Conservation (phyloP, 92 coral and sea anemone genomes). For the Palythoa grandis region DNA sequence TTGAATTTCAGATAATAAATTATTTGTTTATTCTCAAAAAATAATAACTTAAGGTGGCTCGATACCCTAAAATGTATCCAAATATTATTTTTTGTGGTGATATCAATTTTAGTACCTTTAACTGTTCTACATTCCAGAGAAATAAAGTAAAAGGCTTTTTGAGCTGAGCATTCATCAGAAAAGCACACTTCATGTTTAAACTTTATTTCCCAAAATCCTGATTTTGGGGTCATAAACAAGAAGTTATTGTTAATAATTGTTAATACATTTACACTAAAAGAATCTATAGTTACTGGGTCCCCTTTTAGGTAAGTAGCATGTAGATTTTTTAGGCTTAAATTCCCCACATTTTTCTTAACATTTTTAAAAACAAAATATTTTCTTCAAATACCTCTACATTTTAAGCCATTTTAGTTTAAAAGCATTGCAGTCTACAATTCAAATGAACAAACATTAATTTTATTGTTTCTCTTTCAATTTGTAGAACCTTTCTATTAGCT, state of each 20-base stretch:
- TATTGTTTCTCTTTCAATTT: slow-evolving; percentile 50
- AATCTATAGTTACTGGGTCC: slow-evolving; percentile 31
- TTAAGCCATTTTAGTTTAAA: slow-evolving; percentile 47
- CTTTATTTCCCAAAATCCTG: not conserved
- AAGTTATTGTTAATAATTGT: slow-evolving; percentile 28
- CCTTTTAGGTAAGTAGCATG: slow-evolving; percentile 34
- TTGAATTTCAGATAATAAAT: slow-evolving; percentile 17
- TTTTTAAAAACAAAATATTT: slow-evolving; percentile 35
- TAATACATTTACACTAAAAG: slow-evolving; percentile 12
- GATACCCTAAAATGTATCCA: too few species aligned
- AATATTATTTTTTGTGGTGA: too few species aligned
- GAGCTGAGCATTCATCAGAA: too few species aligned
- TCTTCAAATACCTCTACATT: slow-evolving; percentile 49
- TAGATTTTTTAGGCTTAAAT: slow-evolving; percentile 30
- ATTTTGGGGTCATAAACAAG: slow-evolving; percentile 14
- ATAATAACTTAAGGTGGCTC: not conserved
- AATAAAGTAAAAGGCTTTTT: too few species aligned
- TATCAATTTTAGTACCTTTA: too few species aligned
- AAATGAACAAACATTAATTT: slow-evolving; percentile 43
- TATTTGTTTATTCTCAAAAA: slow-evolving; percentile 13
- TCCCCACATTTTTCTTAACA: slow-evolving; percentile 13
- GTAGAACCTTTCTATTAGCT: slow-evolving; percentile 37
- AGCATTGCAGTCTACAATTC: slow-evolving; percentile 36
- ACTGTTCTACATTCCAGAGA: too few species aligned
- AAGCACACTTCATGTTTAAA: too few species aligned